phyloP scores from a whole-genome alignment of 2,113 vertebrate genomes.

The Scytalopus superciliaris region DNA sequence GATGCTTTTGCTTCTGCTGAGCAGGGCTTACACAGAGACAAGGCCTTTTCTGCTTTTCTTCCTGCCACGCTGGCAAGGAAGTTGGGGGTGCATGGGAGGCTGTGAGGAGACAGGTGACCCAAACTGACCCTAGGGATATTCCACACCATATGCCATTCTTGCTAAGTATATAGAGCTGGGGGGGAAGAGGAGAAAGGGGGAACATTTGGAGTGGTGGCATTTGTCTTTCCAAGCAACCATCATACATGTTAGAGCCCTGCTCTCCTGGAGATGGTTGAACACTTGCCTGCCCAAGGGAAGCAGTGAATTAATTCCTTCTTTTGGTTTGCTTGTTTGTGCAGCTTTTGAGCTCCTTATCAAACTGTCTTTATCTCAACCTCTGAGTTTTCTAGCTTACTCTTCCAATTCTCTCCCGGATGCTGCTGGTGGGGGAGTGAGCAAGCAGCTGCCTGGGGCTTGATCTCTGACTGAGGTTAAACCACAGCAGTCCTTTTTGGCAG shows the following conservation, averaged over 20 bases:
- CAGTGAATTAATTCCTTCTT: neutral
- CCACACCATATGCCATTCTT: neutral
- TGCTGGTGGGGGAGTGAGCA: neutral
- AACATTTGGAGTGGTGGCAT: neutral
- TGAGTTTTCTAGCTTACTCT: neutral
- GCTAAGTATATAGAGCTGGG: neutral
- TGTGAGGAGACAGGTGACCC: neutral
- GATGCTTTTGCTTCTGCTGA: neutral
- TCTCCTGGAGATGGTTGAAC: neutral
- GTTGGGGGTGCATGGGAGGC: neutral
- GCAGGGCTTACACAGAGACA: neutral
- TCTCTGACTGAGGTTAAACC: neutral
- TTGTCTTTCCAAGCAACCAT: neutral
- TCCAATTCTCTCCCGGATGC: neutral
- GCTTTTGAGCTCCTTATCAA: neutral
- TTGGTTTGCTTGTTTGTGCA: neutral
- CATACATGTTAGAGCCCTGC: neutral
- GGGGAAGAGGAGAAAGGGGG: neutral
- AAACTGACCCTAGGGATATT: neutral
- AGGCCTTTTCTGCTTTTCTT: neutral
- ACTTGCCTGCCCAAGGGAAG: neutral
- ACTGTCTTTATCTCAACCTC: neutral
- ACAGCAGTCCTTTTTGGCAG: accelerated
- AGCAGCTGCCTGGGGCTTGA: neutral
- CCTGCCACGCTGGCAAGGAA: neutral